Conservation (phyloP, 2,797 vertebrate species). For the Vultur gryphus region DNA sequence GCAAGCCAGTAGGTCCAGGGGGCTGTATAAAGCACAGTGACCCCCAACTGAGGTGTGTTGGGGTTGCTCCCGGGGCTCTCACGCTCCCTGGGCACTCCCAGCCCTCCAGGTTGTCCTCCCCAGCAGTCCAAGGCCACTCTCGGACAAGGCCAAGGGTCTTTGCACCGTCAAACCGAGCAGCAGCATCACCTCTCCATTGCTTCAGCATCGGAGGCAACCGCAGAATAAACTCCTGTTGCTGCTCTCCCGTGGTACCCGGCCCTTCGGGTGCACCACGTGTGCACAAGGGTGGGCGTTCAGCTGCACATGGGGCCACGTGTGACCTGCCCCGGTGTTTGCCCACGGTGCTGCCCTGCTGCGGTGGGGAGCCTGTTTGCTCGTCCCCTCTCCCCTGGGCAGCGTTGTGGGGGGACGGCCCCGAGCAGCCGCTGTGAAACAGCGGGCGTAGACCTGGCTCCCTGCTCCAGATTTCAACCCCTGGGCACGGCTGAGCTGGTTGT, state of each 20-base stretch:
- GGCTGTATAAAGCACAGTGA: fast-evolving
- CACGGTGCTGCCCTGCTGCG: fast-evolving
- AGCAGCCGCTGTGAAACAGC: not conserved
- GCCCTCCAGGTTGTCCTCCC: not conserved
- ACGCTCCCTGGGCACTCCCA: fast-evolving
- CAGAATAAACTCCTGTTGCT: not conserved
- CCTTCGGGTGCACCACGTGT: fast-evolving
- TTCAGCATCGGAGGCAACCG: fast-evolving
- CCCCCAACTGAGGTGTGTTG: not conserved
- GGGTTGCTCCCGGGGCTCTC: not conserved
- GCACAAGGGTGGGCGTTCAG: not conserved
- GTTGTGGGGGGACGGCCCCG: not conserved
- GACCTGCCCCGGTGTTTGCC: not conserved
- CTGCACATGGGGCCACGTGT: fast-evolving
- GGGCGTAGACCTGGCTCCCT: not conserved
- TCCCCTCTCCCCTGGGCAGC: fast-evolving
- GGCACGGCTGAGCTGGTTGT: not conserved
- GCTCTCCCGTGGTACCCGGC: not conserved
- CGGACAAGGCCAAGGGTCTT: not conserved
- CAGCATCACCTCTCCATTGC: not conserved
- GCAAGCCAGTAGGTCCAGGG: fast-evolving
- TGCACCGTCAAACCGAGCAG: fast-evolving
- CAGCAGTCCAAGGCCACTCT: fast-evolving
- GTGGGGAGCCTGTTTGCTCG: fast-evolving
- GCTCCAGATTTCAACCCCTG: not conserved